Base-by-base conservation (phyloP, 2,113 vertebrate species). In the Agapornis roseicollis region DNA sequence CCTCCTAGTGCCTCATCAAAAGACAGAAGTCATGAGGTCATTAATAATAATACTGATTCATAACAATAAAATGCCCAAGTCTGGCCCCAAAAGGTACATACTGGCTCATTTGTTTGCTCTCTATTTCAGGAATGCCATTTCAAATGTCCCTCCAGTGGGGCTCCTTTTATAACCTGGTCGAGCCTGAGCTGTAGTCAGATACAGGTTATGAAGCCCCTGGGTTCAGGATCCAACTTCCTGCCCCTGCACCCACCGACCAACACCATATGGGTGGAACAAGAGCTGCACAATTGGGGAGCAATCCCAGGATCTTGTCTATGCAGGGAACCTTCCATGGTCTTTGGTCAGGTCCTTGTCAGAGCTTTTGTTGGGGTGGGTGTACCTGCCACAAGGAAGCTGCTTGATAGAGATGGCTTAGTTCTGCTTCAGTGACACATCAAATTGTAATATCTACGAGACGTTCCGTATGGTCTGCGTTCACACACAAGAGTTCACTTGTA, bases 381-480 rank as follows among this genome's bases (percentile, higher is more conserved):
- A 58, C 33, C 56, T 35, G 56, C 56, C n/a, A 35, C 56, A 58
- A 35, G 56, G 56, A 78, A 81, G 50, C 70, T 78, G 46, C 42
- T 44, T 46, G 50, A 56, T 6, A 61, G 37, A 70, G 37, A 61
- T 2, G 11, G 27, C 9, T 84, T 55, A 55, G 28, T 71, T 31
- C 49, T 56, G 80, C 31, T 61, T 56, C 90, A 78, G 49, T 23
- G 27, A 70, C 20, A 65, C 39, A 68, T 17, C 52, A 35, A 39
- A 23, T 6, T 1, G 6, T 23, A 53, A 15, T 9, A 41, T 18
- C 25, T 22, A 66, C 55, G 28, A 88, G 77, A 66, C 33, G 35
- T n/a, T 29, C 41, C 58, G 10, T 17, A 11, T 17, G 39, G 28
- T 52, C 39, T 3, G 1, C 0, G 0, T 65, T 44, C 23, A 17